Evolutionary conservation across 2,113 vertebrate genomes (phyloP).

Genomic region (Holacanthus passer): DNA sequence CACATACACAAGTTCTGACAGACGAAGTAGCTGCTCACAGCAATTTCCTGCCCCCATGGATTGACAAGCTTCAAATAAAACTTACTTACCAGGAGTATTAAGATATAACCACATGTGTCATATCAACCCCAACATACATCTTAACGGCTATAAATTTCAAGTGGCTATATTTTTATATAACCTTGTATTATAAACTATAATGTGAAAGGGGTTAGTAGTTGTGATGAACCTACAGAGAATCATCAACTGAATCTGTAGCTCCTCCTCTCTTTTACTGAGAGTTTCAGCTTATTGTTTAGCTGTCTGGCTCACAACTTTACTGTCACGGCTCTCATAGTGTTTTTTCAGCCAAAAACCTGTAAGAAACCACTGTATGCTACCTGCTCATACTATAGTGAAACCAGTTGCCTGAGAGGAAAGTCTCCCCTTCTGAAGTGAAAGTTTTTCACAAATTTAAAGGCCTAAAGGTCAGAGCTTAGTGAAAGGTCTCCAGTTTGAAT

Average conservation of each 20-base stretch:
- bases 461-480: neutral
- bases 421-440: neutral
- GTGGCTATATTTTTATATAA: too few relatives aligned
- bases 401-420: neutral
- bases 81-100: too few relatives aligned
- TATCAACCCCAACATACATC: neutral
- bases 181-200: too few relatives aligned
- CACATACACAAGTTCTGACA: neutral
- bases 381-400: neutral
- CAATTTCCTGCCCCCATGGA: neutral
- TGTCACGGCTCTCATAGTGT: neutral
- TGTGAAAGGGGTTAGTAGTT: too few relatives aligned
- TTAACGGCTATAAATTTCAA: neutral
- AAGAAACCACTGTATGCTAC: neutral
- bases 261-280: neutral
- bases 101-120: too few relatives aligned
- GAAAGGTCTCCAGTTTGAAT: slow-evolving; percentile 1
- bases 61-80: neutral
- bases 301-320: too few relatives aligned
- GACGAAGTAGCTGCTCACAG: neutral
- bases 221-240: too few relatives aligned
- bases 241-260: too few relatives aligned
- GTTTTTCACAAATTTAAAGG: neutral
- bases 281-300: neutral
- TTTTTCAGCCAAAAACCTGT: neutral